Evolutionary conservation across 2,797 vertebrate genomes (phyloP).

Genomic region (Rhynchonycteris naso): DNA sequence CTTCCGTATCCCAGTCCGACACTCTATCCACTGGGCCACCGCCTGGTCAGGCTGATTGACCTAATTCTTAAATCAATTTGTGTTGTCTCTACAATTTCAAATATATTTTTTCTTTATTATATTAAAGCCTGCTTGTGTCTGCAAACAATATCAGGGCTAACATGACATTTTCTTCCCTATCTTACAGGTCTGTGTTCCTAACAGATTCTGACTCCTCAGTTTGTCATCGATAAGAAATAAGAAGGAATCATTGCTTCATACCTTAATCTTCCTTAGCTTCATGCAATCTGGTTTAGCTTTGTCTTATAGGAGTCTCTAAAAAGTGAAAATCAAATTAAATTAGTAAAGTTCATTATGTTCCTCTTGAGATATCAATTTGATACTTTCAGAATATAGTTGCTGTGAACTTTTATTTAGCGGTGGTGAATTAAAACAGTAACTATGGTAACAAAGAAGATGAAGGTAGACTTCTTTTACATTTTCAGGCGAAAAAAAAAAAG

Average conservation of each 20-base stretch:
- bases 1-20: too few species aligned
- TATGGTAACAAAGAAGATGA: neutral
- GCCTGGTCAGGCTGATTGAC: too few species aligned
- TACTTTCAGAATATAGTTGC: neutral
- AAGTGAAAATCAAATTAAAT: neutral
- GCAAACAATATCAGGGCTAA: neutral
- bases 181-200: too few species aligned
- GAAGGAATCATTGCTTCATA: neutral
- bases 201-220: neutral
- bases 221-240: neutral
- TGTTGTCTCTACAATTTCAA: neutral
- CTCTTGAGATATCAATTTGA: neutral
- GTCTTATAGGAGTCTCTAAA: neutral
- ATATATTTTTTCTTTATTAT: conserved; percentile 14
- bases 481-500: neutral
- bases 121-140: neutral
- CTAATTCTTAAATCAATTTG: conserved; percentile 25
- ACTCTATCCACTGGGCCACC: too few species aligned
- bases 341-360: neutral
- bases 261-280: neutral
- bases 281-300: neutral
- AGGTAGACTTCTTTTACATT: neutral
- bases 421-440: neutral
- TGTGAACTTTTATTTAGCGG: neutral
- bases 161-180: neutral